Conservation (phyloP, 92 coral and sea anemone genomes). For the Parazoanthus atlanticus region DNA sequence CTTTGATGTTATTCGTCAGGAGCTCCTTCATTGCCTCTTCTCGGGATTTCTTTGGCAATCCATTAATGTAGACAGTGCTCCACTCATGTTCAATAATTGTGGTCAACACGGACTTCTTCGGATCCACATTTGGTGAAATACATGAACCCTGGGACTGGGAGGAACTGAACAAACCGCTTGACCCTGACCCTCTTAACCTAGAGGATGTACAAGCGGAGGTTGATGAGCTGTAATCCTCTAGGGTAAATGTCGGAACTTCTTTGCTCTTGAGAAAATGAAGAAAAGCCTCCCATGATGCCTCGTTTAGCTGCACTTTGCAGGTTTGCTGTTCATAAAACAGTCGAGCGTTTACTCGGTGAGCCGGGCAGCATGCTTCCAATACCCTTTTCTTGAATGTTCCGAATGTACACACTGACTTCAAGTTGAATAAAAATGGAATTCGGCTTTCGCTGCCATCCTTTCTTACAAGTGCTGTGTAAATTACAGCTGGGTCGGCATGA, state of each 20-base stretch:
- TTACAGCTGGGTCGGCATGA: constrained; percentile 10
- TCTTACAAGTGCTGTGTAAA: constrained; percentile 40
- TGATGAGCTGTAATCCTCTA: constrained; percentile 24
- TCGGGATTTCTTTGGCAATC: constrained; percentile 37
- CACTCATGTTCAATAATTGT: constrained; percentile 30
- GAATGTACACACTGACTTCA: constrained; percentile 16
- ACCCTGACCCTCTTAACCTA: constrained; percentile 21
- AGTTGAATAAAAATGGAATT: constrained; percentile 29
- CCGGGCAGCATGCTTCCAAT: constrained; percentile 29
- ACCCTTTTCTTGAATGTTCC: constrained; percentile 16
- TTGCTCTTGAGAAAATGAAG: constrained; percentile 29
- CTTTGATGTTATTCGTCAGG: constrained; percentile 27
- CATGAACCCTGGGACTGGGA: constrained; percentile 9
- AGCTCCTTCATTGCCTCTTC: constrained; percentile 40
- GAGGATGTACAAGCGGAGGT: constrained; percentile 16
- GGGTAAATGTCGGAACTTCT: constrained; percentile 27
- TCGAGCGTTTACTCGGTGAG: constrained; percentile 2
- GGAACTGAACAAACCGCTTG: constrained; percentile 2
- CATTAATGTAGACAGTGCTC: constrained; percentile 40
- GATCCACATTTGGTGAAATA: constrained; percentile 7
- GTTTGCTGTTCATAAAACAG: constrained; percentile 5
- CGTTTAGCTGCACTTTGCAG: constrained; percentile 14
- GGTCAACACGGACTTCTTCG: constrained; percentile 24
- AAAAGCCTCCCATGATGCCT: constrained; percentile 39
- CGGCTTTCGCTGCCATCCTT: constrained; percentile 16